Base-by-base conservation (phyloP, 1,140 invertebrate genomes). In the Drosophila lini region DNA sequence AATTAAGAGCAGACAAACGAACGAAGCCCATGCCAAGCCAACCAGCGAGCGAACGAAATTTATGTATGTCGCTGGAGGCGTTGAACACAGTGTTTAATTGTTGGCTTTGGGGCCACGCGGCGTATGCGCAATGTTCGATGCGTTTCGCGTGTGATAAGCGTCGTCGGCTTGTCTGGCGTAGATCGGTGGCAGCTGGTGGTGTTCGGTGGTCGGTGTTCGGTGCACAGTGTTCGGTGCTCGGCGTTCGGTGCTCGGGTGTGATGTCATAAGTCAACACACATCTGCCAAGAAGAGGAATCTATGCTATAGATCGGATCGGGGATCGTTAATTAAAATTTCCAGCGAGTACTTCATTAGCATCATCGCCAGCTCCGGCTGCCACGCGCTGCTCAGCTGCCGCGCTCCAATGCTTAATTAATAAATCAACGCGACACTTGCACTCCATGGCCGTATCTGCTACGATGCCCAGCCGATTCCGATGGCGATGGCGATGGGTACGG, bases 391-490 rank as follows among this genome's bases (percentile, higher is more conserved):
- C 64, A 61, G 63, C 74, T 57, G 73, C 55, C 74, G 61, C 74
- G 81, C 89, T 79, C 89, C 78, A 78, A 84, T 89, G 80, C 85
- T 91, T 91, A 91, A 91, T 91, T 91, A 91, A 91, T 91, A 91
- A 91, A 91, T 91, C 90, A 91, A 91, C 90, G 90, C 81, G 90
- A 90, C 90, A 91, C 85, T 90, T 91, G 85, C 81, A 90, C 84
- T 90, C 86, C 74, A 74, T 77, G 77, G 71, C 80, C 80, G 71
- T 70, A 74, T 56, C 82, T 79, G 53, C 67, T 73, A 16, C 59
- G 16, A 53, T 57, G 41, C 55, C 75, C 62, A 55, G 38, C 41
- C 62, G 62, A 65, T 62, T 22, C 11, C 11, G 62, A 16, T 52
- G 61, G 32, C n/a, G 62, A 36, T 45, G 59, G 32, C n/a, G 62